A percentile compares a stretch with the other conserved stretches of the same genome.
phyloP scores from a whole-genome alignment of 1,140 invertebrate species.

The Diachasmimorpha longicaudata region DNA sequence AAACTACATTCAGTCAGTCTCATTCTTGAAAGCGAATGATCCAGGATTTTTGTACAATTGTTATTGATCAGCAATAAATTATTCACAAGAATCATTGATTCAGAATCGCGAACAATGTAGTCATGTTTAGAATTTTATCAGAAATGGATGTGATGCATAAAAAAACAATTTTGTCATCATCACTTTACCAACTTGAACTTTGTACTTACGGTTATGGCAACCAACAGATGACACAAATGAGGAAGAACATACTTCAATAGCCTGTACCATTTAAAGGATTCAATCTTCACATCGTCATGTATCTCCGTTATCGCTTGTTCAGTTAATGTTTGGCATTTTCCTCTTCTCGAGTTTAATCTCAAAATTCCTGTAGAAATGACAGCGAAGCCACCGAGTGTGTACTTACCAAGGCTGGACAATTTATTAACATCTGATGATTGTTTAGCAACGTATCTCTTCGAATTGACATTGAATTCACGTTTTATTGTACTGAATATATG shows the following conservation, averaged over 20 bases:
- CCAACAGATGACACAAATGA: constrained; percentile 65
- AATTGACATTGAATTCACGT: constrained; percentile 26
- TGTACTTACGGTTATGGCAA: constrained; percentile 64
- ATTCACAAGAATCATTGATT: too few relatives aligned
- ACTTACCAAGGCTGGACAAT: constrained; percentile 10
- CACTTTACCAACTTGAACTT: not conserved
- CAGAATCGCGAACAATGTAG: too few relatives aligned
- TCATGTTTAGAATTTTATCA: too few relatives aligned
- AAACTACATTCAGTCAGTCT: too few relatives aligned
- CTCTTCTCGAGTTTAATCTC: constrained; percentile 12
- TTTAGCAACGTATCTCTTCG: not conserved
- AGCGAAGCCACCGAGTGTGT: constrained; percentile 31
- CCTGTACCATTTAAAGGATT: constrained; percentile 66
- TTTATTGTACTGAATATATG: constrained; percentile 23
- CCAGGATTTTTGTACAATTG: too few relatives aligned
- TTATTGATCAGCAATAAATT: too few relatives aligned
- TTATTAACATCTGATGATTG: not conserved
- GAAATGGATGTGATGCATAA: too few relatives aligned
- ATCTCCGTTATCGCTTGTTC: constrained; percentile 8
- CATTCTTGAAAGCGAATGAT: too few relatives aligned
- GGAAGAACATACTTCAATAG: constrained; percentile 71
- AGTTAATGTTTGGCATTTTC: constrained; percentile 19
- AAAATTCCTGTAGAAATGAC: constrained; percentile 19
- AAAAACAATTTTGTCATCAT: too few relatives aligned
- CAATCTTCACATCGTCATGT: not conserved